Evolutionary conservation across 2,113 vertebrate genomes (phyloP), one percentile per base, ranked within the genome.

Genomic region (Edolisoma coerulescens): DNA sequence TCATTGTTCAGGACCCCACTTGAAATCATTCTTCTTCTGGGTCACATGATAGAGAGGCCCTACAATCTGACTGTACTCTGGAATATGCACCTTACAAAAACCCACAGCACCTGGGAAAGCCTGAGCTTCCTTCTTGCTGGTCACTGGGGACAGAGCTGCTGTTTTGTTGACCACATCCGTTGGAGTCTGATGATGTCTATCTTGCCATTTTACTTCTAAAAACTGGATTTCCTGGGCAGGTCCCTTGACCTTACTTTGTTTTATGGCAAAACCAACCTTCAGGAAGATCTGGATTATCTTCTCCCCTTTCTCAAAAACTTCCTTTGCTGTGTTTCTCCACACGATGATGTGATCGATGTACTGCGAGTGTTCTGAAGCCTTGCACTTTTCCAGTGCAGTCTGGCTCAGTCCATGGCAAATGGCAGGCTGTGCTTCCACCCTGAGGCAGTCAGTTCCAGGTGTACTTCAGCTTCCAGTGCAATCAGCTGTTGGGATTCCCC

Each of bases 241-340:
- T 77, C 3, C 53, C 53, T 60, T 68, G 73, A 19, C 18, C 45
- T 86, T 44, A 27, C 53, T 77, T 87, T 60, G 45, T 15, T 77
- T 69, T 23, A 44, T 60, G 6, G 63, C 16, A 85, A 85, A 65
- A 65, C 42, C n/a, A 47, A 5, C 19, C 35, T n/a, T 75, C 60
- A 49, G 42, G 16, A 57, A 75, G 52, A 49, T 41, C 35, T 65
- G 60, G 35, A 11, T 56, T 85, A 24, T 49, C 30, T 57, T 64
- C 22, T 84, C 11, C 11, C 41, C 18, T 73, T 64, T 24, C 18
- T 84, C 41, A 54, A n/a, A 54, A 85, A 6, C 30, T 41, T 49
- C 59, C 20, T 65, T 11, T 75, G 35, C 16, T 0, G 0, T 41
- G 8, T 85, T 24, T 41, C 20, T 13, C 16, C 35, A 41, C 42